A percentile compares a stretch with the other conserved stretches of the same genome.
phyloP scores from a whole-genome alignment of 2,888 invertebrate genomes.

The Drepanosiphum platanoidis region DNA sequence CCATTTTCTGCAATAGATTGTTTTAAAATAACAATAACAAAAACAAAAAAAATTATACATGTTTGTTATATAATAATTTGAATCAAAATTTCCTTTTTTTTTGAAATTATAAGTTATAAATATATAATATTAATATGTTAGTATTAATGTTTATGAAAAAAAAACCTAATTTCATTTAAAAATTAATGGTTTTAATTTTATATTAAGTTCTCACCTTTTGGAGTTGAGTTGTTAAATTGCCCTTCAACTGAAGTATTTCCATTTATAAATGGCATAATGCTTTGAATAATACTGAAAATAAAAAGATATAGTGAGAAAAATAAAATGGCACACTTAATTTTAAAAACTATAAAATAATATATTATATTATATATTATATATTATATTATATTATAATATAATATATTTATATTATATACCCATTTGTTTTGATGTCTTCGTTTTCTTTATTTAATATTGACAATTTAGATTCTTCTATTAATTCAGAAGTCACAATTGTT shows the following conservation, averaged over 20 bases:
- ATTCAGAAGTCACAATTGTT: conserved; percentile 21
- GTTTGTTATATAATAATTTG: too few species aligned
- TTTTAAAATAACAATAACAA: not conserved
- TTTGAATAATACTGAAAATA: conserved; percentile 31
- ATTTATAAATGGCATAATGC: conserved; percentile 45
- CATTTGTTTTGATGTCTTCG: conserved; percentile 32
- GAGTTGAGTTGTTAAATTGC: not conserved
- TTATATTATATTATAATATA: too few species aligned
- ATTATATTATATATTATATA: too few species aligned
- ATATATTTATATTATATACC: not conserved
- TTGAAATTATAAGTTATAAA: too few species aligned
- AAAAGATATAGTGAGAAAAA: not conserved
- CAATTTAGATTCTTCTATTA: conserved; percentile 41
- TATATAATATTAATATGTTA: too few species aligned
- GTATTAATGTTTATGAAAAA: too few species aligned
- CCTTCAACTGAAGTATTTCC: conserved; percentile 18
- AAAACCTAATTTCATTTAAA: too few species aligned
- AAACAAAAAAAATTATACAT: not conserved
- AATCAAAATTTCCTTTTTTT: too few species aligned
- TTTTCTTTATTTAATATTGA: conserved; percentile 58
- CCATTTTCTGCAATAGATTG: conserved; percentile 44
- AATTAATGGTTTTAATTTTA: too few species aligned
- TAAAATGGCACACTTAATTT: not conserved
- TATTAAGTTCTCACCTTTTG: conserved; percentile 19
- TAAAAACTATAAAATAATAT: conserved; percentile 13